Conservation (phyloP, 2,113 vertebrate genomes). For the Erythrocercus mccallii region DNA sequence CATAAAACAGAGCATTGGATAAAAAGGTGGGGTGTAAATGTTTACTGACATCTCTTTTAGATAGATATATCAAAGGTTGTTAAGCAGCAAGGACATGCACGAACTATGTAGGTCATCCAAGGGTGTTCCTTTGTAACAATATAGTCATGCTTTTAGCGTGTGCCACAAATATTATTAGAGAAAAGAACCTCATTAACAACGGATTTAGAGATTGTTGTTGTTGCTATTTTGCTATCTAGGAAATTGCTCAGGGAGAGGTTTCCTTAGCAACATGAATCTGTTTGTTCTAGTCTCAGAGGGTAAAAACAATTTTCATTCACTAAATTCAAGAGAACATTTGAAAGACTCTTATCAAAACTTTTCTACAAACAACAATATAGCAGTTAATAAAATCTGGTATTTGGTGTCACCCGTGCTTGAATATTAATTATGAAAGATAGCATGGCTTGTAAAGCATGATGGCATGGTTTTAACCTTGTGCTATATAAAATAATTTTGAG, state of each 20-base stretch:
- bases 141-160: neutral
- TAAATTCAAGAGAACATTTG: neutral
- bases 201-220: neutral
- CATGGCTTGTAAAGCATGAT: neutral
- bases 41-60: neutral
- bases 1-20: neutral
- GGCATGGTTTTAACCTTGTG: neutral
- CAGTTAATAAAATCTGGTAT: neutral
- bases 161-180: neutral
- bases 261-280: neutral
- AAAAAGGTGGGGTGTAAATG: neutral
- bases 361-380: neutral
- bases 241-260: neutral
- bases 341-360: neutral
- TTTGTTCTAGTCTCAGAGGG: neutral
- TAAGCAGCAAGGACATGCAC: neutral
- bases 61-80: neutral
- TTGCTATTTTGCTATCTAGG: neutral
- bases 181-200: constrained; percentile 1
- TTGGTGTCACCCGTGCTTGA: neutral
- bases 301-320: neutral
- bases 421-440: neutral
- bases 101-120: neutral
- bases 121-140: neutral
- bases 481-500: neutral